Conservation (phyloP, 64 coral and sea anemone species). For the Pocillopora verrucosa region DNA sequence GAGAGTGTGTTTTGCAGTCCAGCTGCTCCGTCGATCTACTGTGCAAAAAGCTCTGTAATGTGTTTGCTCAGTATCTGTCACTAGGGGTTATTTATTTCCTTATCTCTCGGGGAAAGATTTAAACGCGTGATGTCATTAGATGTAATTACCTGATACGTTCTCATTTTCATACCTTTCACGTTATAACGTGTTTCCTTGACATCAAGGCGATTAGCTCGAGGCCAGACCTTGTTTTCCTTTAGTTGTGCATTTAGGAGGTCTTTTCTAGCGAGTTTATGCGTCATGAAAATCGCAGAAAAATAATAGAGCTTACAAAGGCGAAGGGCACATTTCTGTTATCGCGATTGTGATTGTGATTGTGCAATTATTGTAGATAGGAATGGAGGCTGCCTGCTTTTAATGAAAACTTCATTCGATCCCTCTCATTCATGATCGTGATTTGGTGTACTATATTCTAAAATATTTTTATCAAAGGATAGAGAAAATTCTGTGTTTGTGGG, state of each 20-base stretch:
- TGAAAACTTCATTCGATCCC: neutral
- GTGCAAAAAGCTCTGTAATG: slow-evolving; percentile 80
- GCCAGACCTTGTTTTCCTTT: slow-evolving; percentile 47
- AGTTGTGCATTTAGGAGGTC: slow-evolving; percentile 66
- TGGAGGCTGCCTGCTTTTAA: neutral
- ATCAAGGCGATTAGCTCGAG: slow-evolving; percentile 58
- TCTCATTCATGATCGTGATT: slow-evolving; percentile 7
- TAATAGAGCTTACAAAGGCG: neutral
- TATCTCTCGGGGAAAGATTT: slow-evolving; percentile 65
- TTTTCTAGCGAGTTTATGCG: slow-evolving; percentile 13
- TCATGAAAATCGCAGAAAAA: neutral
- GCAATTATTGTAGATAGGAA: neutral
- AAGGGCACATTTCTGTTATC: neutral
- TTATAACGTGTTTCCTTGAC: slow-evolving; percentile 71
- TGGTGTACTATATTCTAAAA: neutral
- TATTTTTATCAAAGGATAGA: neutral
- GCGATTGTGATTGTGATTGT: neutral
- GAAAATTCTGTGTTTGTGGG: neutral
- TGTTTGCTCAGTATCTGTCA: slow-evolving; percentile 98
- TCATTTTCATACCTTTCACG: slow-evolving; percentile 76
- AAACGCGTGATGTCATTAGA: slow-evolving; percentile 84
- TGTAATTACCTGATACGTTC: slow-evolving; percentile 88
- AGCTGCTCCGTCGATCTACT: slow-evolving; percentile 65
- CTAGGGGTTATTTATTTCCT: slow-evolving; percentile 88
- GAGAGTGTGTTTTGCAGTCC: slow-evolving; percentile 70